phyloP scores from a whole-genome alignment of 2,888 invertebrate genomes.

The Torymus tubicola region DNA sequence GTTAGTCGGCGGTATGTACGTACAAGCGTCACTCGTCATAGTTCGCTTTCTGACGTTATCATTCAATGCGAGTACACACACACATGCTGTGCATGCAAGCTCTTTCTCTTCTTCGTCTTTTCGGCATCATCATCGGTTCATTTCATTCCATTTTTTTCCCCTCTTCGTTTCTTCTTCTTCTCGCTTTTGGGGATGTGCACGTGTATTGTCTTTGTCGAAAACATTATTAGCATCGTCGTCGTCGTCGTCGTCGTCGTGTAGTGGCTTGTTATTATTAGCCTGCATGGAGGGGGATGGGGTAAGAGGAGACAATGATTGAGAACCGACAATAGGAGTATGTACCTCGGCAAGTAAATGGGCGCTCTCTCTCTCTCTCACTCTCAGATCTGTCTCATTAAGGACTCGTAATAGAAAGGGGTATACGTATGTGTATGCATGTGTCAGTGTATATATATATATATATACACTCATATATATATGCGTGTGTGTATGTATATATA shows the following conservation, averaged over 20 bases:
- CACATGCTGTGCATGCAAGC: too few relatives aligned
- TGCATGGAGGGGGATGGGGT: neutral
- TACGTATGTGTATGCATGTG: too few relatives aligned
- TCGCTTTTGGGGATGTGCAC: neutral
- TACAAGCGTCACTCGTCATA: too few relatives aligned
- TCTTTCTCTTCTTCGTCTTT: too few relatives aligned
- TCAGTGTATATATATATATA: too few relatives aligned
- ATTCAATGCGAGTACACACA: neutral
- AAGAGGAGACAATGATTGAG: constrained; percentile 59
- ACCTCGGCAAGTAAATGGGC: constrained; percentile 52
- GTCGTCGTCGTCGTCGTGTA: neutral
- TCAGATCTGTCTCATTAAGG: constrained; percentile 74
- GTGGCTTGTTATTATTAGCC: constrained; percentile 35
- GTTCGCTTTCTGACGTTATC: neutral
- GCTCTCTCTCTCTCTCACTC: constrained; percentile 50
- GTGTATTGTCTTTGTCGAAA: constrained; percentile 20
- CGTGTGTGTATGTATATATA: too few relatives aligned
- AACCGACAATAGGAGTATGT: constrained; percentile 66
- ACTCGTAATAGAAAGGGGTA: constrained; percentile 68
- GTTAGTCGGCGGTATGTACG: too few relatives aligned
- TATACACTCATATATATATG: too few relatives aligned
- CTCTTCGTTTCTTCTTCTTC: neutral
- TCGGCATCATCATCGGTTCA: too few relatives aligned
- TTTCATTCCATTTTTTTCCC: too few relatives aligned
- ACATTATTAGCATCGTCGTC: constrained; percentile 27